Conservation (phyloP, 1,140 invertebrate genomes). For the Listronotus oregonensis region DNA sequence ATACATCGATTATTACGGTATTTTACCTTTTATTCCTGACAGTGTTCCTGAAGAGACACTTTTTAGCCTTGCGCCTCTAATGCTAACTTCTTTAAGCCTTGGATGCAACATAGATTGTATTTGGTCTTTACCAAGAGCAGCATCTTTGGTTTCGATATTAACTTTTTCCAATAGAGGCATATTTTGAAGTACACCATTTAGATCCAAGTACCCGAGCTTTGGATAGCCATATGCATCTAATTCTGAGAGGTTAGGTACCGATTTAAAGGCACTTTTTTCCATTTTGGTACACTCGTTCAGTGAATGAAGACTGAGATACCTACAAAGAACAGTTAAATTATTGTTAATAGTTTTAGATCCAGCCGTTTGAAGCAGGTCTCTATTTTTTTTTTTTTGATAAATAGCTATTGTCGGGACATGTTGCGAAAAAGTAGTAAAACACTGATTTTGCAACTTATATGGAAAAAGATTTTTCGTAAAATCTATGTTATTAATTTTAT, state of each 20-base stretch:
- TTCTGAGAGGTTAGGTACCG: slow-evolving; percentile 69
- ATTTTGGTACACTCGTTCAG: slow-evolving; percentile 73
- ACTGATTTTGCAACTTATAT: no score
- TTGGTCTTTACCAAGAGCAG: slow-evolving; percentile 79
- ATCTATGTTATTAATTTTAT: no score
- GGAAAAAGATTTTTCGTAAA: no score
- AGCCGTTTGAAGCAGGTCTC: no score
- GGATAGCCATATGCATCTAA: slow-evolving; percentile 77
- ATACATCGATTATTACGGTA: not conserved
- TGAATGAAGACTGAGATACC: slow-evolving; percentile 68
- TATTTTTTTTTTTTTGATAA: no score
- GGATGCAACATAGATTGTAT: slow-evolving; percentile 78
- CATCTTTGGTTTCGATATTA: slow-evolving; percentile 86
- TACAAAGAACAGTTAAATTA: slow-evolving; percentile 60
- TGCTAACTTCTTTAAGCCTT: slow-evolving; percentile 72
- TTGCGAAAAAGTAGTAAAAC: no score
- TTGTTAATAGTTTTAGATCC: no score
- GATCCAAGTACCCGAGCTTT: slow-evolving; percentile 79
- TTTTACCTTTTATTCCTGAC: slow-evolving; percentile 72
- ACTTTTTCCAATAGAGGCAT: slow-evolving; percentile 71
- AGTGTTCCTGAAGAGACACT: slow-evolving; percentile 82
- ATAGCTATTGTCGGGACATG: no score
- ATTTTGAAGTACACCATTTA: slow-evolving; percentile 76
- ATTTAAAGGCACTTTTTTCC: slow-evolving; percentile 81
- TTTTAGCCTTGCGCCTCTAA: slow-evolving; percentile 75